Conservation (phyloP, 2,113 vertebrate genomes). For the Xenopus borealis region DNA sequence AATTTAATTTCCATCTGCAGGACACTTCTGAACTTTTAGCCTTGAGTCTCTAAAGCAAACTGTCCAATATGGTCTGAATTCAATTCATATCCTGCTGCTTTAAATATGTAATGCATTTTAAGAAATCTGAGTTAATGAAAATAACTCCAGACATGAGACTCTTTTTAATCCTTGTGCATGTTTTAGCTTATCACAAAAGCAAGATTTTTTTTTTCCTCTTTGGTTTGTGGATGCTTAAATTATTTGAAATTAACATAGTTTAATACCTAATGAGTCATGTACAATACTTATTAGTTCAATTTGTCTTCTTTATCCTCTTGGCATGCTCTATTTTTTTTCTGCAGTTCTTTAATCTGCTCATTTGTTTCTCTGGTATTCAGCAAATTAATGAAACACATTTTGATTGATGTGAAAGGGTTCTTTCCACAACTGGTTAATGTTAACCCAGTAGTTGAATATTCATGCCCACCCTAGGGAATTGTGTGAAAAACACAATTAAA, state of each 20-base stretch:
- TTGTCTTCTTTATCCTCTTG: conserved; percentile 28
- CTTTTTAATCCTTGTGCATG: background rate
- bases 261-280: background rate
- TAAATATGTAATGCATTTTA: conserved; percentile 7
- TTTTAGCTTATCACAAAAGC: conserved; percentile 23
- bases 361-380: conserved; percentile 4
- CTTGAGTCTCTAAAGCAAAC: conserved; percentile 12
- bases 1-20: conserved; percentile 3
- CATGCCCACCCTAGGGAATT: conserved; percentile 8
- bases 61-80: background rate
- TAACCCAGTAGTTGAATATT: conserved; percentile 16
- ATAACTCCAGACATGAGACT: conserved; percentile 14
- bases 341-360: conserved; percentile 9
- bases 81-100: conserved; percentile 30
- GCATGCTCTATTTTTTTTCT: background rate
- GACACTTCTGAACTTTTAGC: conserved; percentile 10
- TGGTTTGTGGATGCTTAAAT: background rate
- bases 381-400: conserved; percentile 28
- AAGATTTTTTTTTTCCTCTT: conserved; percentile 2
- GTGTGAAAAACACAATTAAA: conserved; percentile 20
- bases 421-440: conserved; percentile 28
- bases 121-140: conserved; percentile 9
- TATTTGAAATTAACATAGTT: background rate
- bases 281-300: conserved; percentile 25
- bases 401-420: conserved; percentile 18